Evolutionary conservation across 1,140 invertebrate genomes (phyloP).

Genomic region (Chionoecetes opilio): DNA sequence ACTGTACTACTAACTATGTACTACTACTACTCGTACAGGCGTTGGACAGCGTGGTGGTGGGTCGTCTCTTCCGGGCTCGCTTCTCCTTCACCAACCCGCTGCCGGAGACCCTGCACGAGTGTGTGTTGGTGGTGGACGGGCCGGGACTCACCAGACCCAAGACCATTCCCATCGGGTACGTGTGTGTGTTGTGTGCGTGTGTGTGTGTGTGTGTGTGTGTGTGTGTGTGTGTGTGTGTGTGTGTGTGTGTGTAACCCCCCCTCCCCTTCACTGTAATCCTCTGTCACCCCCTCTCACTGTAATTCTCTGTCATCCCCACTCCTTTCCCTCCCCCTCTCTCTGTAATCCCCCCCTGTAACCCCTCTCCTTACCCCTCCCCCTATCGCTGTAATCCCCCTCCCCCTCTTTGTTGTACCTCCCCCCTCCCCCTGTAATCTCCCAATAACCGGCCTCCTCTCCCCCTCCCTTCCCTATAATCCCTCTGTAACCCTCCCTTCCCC

Average conservation of each 20-base stretch:
- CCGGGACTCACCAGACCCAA: constrained; percentile 87
- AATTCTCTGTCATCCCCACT: not conserved
- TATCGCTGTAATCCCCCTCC: not conserved
- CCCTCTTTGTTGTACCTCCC: not conserved
- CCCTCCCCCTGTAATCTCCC: not conserved
- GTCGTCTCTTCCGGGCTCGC: not conserved
- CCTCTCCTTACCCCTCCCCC: not conserved
- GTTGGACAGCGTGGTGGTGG: not conserved
- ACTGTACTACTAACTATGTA: constrained; percentile 10
- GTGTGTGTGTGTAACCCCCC: not conserved
- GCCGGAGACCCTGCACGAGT: constrained; percentile 86
- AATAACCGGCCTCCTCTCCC: not conserved
- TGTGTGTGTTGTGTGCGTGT: constrained; percentile 9
- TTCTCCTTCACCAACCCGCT: constrained; percentile 89
- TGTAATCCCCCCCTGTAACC: not conserved
- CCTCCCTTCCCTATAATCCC: not conserved
- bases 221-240: constrained; percentile 23
- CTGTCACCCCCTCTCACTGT: not conserved
- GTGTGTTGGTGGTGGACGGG: constrained; percentile 88
- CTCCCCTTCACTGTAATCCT: not conserved
- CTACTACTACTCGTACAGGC: not conserved
- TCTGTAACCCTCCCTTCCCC: not conserved
- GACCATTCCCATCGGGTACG: constrained; percentile 83
- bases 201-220: constrained; percentile 10
- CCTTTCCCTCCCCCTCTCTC: not conserved